Conservation (phyloP, 1,140 invertebrate species). For the Drosophila nigrodunni region DNA sequence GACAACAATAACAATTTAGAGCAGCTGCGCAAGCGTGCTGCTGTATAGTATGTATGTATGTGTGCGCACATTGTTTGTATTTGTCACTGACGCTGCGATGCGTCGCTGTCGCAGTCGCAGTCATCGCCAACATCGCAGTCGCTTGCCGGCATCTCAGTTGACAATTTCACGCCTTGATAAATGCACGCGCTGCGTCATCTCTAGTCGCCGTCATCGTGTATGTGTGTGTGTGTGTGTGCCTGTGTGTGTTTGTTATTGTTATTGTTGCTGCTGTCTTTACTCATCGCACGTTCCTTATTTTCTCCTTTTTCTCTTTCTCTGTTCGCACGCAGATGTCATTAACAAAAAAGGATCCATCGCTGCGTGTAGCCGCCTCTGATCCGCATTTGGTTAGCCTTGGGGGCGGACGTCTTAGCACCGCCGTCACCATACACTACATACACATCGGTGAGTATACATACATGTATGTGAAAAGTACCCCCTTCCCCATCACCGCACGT, state of each 20-base stretch:
- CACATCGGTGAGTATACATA: slow-evolving; percentile 87
- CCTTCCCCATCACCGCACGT: background rate
- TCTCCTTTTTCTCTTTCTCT: slow-evolving; percentile 23
- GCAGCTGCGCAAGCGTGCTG: slow-evolving; percentile 55
- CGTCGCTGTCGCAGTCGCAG: background rate
- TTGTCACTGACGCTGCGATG: slow-evolving; percentile 10
- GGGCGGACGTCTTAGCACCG: slow-evolving; percentile 93
- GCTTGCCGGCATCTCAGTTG: slow-evolving; percentile 41
- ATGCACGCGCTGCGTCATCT: slow-evolving; percentile 40
- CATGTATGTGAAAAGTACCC: background rate
- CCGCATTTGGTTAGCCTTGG: slow-evolving; percentile 96
- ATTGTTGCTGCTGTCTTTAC: slow-evolving; percentile 1
- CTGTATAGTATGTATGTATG: background rate
- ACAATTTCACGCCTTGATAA: slow-evolving; percentile 53
- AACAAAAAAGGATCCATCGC: slow-evolving; percentile 83
- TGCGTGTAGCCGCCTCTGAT: slow-evolving; percentile 92
- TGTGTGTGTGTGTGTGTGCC: background rate
- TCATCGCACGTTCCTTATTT: slow-evolving; percentile 6
- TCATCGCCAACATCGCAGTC: slow-evolving; percentile 4
- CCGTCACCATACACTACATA: slow-evolving; percentile 94
- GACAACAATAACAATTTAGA: slow-evolving; percentile 62
- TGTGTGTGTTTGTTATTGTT: slow-evolving; percentile 3
- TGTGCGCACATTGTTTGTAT: slow-evolving; percentile 28
- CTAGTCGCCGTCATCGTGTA: background rate
- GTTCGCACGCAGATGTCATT: slow-evolving; percentile 80